These are phyloP conservation scores for Coenonympha glycerion DNA, from an alignment of 2,888 invertebrate genomes.

Conservation along the genomic window DNA sequence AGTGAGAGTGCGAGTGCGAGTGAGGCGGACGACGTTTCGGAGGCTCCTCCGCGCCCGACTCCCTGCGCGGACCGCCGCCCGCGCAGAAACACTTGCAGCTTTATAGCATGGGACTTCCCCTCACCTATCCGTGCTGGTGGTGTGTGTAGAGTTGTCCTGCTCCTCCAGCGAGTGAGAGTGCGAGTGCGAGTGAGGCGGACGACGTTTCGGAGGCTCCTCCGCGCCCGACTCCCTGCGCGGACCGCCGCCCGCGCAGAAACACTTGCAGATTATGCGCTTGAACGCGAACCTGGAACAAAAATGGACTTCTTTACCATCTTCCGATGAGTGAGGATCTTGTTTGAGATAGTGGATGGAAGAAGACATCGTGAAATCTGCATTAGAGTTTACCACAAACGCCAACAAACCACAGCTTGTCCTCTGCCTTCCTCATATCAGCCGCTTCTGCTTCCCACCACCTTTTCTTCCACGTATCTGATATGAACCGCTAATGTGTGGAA, in stretches of 20 bases:
- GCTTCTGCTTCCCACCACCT: too few species aligned
- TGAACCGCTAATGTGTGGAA: too few species aligned
- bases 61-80: conserved; percentile 49
- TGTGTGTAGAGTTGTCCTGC: conserved; percentile 36
- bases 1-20: conserved; percentile 55
- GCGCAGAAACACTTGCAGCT: too few species aligned
- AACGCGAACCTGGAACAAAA: conserved; percentile 85
- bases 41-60: conserved; percentile 48
- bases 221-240: conserved; percentile 52
- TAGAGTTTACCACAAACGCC: too few species aligned
- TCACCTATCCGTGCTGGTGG: conserved; percentile 25
- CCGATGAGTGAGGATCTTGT: too few species aligned
- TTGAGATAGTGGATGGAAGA: too few species aligned
- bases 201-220: conserved; percentile 38
- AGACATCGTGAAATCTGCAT: too few species aligned
- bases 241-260: conserved; percentile 78
- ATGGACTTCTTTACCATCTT: too few species aligned
- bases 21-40: conserved; percentile 43
- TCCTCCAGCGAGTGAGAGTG: conserved; percentile 56
- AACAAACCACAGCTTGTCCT: too few species aligned
- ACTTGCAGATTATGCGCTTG: conserved; percentile 92
- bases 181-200: conserved; percentile 50
- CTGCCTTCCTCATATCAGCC: too few species aligned
- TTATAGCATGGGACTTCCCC: not conserved
- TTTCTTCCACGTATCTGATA: too few species aligned